phyloP scores from a whole-genome alignment of 2,113 vertebrate genomes.

The Oplegnathus fasciatus region DNA sequence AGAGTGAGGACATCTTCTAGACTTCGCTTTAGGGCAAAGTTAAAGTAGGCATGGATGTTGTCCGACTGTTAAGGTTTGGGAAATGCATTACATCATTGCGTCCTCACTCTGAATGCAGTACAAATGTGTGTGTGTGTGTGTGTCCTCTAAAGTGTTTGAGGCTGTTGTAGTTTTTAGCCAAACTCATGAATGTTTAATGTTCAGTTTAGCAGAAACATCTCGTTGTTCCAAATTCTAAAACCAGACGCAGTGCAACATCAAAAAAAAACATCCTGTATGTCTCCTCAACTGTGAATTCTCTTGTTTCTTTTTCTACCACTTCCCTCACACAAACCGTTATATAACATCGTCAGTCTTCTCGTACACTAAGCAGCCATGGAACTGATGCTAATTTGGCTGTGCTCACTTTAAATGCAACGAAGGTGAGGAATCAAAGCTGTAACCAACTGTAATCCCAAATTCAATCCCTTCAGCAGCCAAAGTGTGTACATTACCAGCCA shows the following conservation, averaged over 20 bases:
- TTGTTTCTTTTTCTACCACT: neutral
- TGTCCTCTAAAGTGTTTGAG: neutral
- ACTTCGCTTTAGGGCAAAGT: too few relatives aligned
- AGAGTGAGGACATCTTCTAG: too few relatives aligned
- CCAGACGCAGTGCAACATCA: neutral
- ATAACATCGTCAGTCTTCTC: neutral
- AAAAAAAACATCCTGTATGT: neutral
- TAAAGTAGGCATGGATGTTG: too few relatives aligned
- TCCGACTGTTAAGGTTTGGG: neutral
- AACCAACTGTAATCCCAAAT: neutral
- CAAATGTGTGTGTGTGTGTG: neutral
- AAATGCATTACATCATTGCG: neutral
- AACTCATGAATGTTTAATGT: conserved; percentile 31
- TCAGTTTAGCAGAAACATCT: conserved; percentile 1
- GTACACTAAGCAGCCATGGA: neutral
- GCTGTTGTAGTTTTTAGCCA: conserved; percentile 12
- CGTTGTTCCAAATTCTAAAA: neutral
- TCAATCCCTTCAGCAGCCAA: neutral
- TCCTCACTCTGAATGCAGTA: neutral
- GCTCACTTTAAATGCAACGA: neutral
- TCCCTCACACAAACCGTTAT: neutral
- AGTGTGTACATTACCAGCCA: neutral
- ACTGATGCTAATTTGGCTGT: neutral
- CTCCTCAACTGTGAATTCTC: neutral
- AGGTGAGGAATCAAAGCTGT: neutral